Evolutionary conservation across 2,113 vertebrate genomes (phyloP).

Genomic region (Serranochromis macrocephalus): DNA sequence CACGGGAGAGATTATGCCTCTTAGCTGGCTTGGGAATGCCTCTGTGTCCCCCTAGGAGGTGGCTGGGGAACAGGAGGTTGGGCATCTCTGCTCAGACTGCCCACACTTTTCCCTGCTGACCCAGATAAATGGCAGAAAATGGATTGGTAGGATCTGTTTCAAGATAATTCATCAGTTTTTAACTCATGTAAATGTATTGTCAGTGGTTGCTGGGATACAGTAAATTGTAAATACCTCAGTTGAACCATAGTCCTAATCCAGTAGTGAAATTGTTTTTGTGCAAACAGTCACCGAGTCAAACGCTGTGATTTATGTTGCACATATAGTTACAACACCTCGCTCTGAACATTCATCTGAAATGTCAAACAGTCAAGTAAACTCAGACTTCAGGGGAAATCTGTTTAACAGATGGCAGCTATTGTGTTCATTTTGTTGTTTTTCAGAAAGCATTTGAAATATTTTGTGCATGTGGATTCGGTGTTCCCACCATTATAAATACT

Average conservation of each 20-base stretch:
- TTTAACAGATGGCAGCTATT: neutral
- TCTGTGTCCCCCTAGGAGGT: neutral
- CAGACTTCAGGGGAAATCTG: neutral
- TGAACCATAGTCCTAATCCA: neutral
- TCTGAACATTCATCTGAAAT: neutral
- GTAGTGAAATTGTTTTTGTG: neutral
- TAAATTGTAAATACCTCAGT: neutral
- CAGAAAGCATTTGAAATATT: neutral
- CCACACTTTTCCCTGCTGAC: neutral
- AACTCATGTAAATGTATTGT: neutral
- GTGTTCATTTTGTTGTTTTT: neutral
- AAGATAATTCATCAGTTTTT: neutral
- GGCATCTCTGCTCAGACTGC: neutral
- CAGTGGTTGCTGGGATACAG: neutral
- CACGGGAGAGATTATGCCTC: neutral
- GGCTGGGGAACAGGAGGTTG: neutral
- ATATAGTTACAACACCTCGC: neutral
- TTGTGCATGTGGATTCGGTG: neutral
- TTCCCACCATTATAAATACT: neutral
- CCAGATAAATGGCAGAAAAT: accelerated
- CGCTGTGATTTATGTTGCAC: neutral
- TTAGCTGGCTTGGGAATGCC: neutral
- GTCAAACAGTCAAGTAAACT: neutral
- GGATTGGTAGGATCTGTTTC: neutral
- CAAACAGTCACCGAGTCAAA: neutral